A percentile compares a stretch with the other conserved stretches of the same genome.
phyloP scores from a whole-genome alignment of 2,113 vertebrate species.

The Lonchura striata region DNA sequence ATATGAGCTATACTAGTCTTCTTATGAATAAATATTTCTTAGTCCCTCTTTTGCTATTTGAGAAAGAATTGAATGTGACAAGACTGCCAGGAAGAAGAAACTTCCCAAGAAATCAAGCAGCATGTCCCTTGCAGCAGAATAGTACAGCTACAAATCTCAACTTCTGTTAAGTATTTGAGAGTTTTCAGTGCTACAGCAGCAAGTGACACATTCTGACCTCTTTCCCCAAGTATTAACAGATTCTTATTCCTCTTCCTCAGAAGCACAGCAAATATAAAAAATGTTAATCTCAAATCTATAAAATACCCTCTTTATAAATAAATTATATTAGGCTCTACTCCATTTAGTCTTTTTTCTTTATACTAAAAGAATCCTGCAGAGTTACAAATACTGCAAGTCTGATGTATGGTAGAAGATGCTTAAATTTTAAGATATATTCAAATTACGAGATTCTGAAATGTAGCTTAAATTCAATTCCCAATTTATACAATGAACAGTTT shows the following conservation, averaged over 20 bases:
- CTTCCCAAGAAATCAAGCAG: background rate
- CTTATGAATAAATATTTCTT: background rate
- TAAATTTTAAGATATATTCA: background rate
- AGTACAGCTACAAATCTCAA: background rate
- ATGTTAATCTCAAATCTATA: background rate
- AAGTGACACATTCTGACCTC: background rate
- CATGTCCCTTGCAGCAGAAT: background rate
- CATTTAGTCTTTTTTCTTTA: slow-evolving; percentile 7
- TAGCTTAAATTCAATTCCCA: background rate
- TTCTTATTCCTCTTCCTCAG: background rate
- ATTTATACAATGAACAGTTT: background rate
- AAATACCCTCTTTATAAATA: background rate
- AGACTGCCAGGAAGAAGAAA: background rate
- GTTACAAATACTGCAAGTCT: slow-evolving; percentile 20
- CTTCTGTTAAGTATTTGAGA: background rate
- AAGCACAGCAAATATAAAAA: background rate
- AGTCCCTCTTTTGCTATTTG: background rate
- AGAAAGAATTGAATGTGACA: background rate
- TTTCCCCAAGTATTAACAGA: background rate
- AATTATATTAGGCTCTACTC: background rate
- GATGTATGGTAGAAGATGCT: background rate
- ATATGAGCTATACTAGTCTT: background rate
- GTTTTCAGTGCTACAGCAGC: background rate
- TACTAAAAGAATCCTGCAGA: slow-evolving; percentile 26
- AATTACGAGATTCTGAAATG: background rate